Base-by-base conservation (phyloP, 2,888 invertebrate species). In the Trachelus tabidus region DNA sequence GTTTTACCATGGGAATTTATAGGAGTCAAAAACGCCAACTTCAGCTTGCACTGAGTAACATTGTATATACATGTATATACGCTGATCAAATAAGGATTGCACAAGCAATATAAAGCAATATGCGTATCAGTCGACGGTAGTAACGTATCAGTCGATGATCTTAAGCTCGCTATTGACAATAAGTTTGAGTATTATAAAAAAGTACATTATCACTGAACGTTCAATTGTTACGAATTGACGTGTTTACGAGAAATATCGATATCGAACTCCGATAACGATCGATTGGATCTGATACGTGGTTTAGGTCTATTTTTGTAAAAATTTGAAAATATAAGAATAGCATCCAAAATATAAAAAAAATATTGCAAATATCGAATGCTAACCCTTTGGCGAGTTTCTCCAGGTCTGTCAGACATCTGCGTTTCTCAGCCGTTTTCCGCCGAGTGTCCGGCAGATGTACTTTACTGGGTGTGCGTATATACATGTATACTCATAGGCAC, bases 361-460 rank as follows among this genome's bases (percentile, higher is more conserved):
- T 37, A 37, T 12, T 4, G 12, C 56, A 23, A 23, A 56, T 23
- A 23, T 23, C 23, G 15, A 56, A 23, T 23, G 40, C 23, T 2
- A 15, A 56, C 56, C 56, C 56, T 56, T 56, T 56, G 23, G 56
- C 56, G 23, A 56, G 23, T 56, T 75, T 75, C 69, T 31, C n/a
- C 68, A 40, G 75, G 81, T 77, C 81, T 81, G 81, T 77, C 77
- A 73, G 77, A 81, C 81, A 81, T 75, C 75, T 81, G 81, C 77
- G 76, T 77, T 76, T 77, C 77, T 73, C 75, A 56, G 40, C 40
- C 35, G 75, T 23, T 34, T 40, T 75, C 74, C 71, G 34, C 75
- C 81, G 80, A 79, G 80, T 81, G 81, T 79, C 78, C 77, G 76
- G 77, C 81, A 81, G 80, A 81, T 81, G 81, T 81, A 56, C 56